Conservation (phyloP, 2,888 invertebrate species). For the Odontomyia ornata region DNA sequence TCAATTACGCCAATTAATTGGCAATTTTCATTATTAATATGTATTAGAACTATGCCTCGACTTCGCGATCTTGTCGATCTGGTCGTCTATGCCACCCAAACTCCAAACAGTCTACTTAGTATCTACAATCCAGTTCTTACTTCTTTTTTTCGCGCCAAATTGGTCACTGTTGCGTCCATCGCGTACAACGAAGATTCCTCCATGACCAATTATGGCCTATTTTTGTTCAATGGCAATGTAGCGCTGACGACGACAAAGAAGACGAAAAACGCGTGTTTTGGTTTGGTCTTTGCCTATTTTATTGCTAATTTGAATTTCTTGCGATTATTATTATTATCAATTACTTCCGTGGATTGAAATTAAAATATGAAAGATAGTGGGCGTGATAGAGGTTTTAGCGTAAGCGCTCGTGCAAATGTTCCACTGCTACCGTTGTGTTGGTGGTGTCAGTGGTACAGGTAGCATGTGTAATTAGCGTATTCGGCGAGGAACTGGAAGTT, state of each 20-base stretch:
- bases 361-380: constrained; percentile 16
- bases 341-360: constrained; percentile 37
- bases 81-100: neutral
- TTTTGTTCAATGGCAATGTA: constrained; percentile 1
- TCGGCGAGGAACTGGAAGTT: neutral
- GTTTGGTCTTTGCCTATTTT: constrained; percentile 5
- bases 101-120: constrained; percentile 12
- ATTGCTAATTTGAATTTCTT: constrained; percentile 36
- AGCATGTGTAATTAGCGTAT: constrained; percentile 12
- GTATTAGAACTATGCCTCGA: neutral
- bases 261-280: constrained; percentile 13
- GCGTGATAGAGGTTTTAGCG: constrained; percentile 11
- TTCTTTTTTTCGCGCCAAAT: neutral
- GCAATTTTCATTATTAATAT: neutral
- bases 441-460: constrained; percentile 8
- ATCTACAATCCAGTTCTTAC: constrained; percentile 5
- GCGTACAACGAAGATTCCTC: neutral
- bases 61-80: neutral
- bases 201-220: constrained; percentile 4
- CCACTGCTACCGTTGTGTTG: neutral
- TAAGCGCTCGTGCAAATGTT: neutral
- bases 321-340: constrained; percentile 32
- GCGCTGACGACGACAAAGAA: neutral
- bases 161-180: neutral
- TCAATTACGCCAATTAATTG: too few relatives aligned